Evolutionary conservation across 2,113 vertebrate species (phyloP), one percentile per base, ranked within the genome.

Genomic region (Romanogobio albipinnatus): DNA sequence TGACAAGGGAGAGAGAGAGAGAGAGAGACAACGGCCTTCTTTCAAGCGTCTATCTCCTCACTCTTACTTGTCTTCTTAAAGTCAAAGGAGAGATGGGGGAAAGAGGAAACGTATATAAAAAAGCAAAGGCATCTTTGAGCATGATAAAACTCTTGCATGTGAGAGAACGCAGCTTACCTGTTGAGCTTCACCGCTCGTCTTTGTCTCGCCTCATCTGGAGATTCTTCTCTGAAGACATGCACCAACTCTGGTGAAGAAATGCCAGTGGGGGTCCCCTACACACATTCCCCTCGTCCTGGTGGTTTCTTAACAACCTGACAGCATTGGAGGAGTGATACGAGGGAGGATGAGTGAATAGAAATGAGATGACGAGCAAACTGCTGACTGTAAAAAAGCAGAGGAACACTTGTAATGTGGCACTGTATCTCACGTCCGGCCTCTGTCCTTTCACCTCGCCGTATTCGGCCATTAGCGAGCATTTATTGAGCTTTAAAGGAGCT

Each of bases 111-210:
- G 82, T 33, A 81, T 56, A 75, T 77, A 61, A 85, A 4, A 82
- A 51, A 75, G 39, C 26, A n/a, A n/a, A 62, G 61, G 87, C 82
- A 86, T 87, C 88, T 93, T 92, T 93, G 89, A 92, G 88, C 84
- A 79, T 70, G 88, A 89, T 82, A n/a, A 76, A 87, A 83, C 85
- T 93, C 92, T 93, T 92, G 91, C 90, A 92, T 91, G 87, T 89
- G 86, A 90, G 90, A 66, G 82, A 89, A 84, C 59, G 49, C 66
- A 75, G 90, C 92, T 91, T 91, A 95, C 94, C 94, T 94, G 93
- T 93, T 92, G 93, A 92, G 58, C 19, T n/a, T 51, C 33, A 74
- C 59, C 91, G 89, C 91, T 90, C 77, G 39, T 81, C 89, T 93
- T 91, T 91, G 90, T 93, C 90, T 93, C 88, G 26, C 87, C 85